These are phyloP conservation scores for Pavo muticus DNA, from an alignment of 2,113 vertebrate species.

Conservation along the genomic window DNA sequence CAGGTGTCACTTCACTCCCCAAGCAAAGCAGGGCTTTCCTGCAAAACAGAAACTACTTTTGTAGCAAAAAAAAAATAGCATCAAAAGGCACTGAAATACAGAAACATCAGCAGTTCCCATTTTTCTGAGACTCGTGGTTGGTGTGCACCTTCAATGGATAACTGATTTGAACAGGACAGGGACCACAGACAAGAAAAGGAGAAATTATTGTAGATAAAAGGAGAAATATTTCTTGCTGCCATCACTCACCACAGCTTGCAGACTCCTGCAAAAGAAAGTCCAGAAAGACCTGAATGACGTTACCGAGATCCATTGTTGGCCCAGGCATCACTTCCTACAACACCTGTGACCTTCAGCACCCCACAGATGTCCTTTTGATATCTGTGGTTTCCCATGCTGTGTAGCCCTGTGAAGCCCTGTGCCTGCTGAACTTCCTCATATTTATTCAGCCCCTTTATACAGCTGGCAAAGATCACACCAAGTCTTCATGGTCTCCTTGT, in stretches of 20 bases:
- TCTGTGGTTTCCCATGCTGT: background rate
- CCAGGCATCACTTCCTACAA: background rate
- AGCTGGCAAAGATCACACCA: background rate
- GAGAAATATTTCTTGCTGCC: background rate
- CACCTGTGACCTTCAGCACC: background rate
- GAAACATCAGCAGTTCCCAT: background rate
- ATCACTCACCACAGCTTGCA: background rate
- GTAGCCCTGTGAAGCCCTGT: background rate
- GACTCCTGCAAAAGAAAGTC: background rate
- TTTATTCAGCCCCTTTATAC: background rate
- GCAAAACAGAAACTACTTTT: background rate
- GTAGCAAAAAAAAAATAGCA: background rate
- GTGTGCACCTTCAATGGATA: background rate
- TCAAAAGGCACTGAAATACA: background rate
- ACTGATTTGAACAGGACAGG: background rate
- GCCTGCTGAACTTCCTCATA: background rate
- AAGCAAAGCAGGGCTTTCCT: background rate
- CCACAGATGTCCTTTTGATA: background rate
- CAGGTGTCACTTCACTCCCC: background rate
- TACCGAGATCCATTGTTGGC: fast-evolving
- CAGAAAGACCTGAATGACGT: background rate
- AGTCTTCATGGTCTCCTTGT: background rate
- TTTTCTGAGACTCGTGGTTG: background rate
- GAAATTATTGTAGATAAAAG: background rate
- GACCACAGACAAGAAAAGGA: background rate